Evolutionary conservation across 2,888 invertebrate species (phyloP), one percentile per base, ranked within the genome.

Genomic region (Agrochola macilenta): DNA sequence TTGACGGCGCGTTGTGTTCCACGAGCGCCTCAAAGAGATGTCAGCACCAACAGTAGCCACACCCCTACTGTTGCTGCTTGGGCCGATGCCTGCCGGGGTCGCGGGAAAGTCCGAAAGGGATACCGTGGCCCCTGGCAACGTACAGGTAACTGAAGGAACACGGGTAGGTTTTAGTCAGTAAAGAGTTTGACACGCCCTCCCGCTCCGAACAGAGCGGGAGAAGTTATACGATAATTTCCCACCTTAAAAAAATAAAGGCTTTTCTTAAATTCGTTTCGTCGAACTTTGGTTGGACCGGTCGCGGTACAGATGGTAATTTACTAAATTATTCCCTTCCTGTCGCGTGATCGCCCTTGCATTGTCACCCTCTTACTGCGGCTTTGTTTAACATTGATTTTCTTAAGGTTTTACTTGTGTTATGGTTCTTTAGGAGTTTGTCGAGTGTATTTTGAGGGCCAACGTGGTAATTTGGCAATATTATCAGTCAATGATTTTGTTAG

Each of bases 251-350:
- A 30, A 30, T 30, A 30, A n/a, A 58, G 43, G 57, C 64, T 76
- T 65, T 60, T 20, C n/a, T n/a, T 78, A 49, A 78, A 78, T 78
- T 64, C 65, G 7, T 78, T 78, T 76, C 8, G 57, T 77, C 26
- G 35, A 76, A 57, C 49, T 43, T 17, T 17, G 49, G 14, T 60
- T 39, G 65, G 78, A 52, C 76, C 30, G 58, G 58, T 35, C 63
- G 46, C 58, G 76, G 72, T 78, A 61, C 80, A 83, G 85, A 80
- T 80, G 86, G 89, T 89, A 91, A 91, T 91, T 90, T 90, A 83
- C 88, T 89, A 90, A 91, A 91, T 89, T 88, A 90, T 88, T 86
- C 87, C 79, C 82, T 90, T 88, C 89, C 91, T 78, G 74, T 85
- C 54, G 82, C 87, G 84, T 88, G 88, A 79, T 69, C 81, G 78